A percentile compares a stretch with the other conserved stretches of the same genome.
phyloP scores from a whole-genome alignment of 1,140 invertebrate species.

The Leptinotarsa lineolata region DNA sequence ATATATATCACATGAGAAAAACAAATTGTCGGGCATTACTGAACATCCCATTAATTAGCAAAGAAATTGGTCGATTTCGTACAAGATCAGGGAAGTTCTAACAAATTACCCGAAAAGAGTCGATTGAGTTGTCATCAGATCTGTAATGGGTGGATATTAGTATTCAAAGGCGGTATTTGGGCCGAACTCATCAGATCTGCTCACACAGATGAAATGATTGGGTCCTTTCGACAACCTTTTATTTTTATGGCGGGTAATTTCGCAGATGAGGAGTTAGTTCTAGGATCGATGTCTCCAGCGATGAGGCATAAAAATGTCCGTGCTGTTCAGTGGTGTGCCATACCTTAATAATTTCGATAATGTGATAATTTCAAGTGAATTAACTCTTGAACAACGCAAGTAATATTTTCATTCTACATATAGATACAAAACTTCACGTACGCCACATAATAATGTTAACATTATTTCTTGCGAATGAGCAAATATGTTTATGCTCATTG shows the following conservation, averaged over 20 bases:
- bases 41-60: constrained; percentile 17
- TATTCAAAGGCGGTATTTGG: constrained; percentile 5
- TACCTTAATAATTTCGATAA: no score
- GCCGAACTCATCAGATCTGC: constrained; percentile 14
- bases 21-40: constrained; percentile 5
- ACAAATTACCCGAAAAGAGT: constrained; percentile 21
- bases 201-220: constrained; percentile 20
- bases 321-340: not conserved
- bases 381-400: no score
- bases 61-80: constrained; percentile 19
- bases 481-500: no score
- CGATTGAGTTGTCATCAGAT: constrained; percentile 19
- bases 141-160: constrained; percentile 16
- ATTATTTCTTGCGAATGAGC: no score
- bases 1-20: not conserved
- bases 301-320: not conserved
- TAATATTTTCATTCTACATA: no score
- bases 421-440: no score
- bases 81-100: not conserved
- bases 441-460: no score
- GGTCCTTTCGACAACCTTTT: constrained; percentile 22
- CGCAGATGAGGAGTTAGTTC: constrained; percentile 12
- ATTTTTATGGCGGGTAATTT: constrained; percentile 20
- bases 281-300: not conserved
- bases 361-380: no score